Conservation (phyloP, 23 tunicate species). For the Halocynthia aurantium region DNA sequence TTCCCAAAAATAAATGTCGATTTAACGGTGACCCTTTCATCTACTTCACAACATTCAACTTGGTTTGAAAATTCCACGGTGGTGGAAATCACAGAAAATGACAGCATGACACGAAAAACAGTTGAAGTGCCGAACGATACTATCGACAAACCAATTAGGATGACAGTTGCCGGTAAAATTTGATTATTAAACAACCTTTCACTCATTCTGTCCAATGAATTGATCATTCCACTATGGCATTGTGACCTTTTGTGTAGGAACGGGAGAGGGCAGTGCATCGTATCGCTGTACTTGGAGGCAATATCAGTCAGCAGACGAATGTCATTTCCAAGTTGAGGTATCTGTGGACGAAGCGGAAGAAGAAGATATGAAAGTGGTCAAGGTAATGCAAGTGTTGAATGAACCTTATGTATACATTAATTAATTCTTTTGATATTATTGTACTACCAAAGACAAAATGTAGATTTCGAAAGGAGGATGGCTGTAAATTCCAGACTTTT, state of each 20-base stretch:
- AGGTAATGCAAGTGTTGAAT: too few species aligned
- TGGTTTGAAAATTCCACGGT: background rate
- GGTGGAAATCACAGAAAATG: slow-evolving; percentile 13
- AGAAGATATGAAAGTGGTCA: background rate
- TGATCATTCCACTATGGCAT: background rate
- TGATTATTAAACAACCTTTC: background rate
- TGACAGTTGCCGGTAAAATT: background rate
- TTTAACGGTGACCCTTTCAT: too few species aligned
- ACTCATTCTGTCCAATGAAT: background rate
- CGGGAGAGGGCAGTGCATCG: slow-evolving; percentile 45
- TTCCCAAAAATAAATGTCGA: too few species aligned
- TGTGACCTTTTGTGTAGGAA: slow-evolving; percentile 20
- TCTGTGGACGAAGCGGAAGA: background rate
- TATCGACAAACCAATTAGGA: slow-evolving; percentile 2
- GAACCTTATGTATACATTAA: too few species aligned
- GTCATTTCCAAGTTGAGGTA: slow-evolving; percentile 33
- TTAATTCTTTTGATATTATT: too few species aligned
- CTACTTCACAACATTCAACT: background rate
- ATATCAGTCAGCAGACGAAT: slow-evolving; percentile 28
- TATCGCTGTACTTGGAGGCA: slow-evolving; percentile 57
- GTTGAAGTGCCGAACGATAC: background rate
- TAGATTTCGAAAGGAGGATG: too few species aligned
- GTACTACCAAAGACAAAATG: too few species aligned
- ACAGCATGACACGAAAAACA: background rate
- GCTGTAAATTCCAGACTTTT: background rate